phyloP scores from a whole-genome alignment of 2,113 vertebrate genomes.

The Oncorhynchus kisutch region DNA sequence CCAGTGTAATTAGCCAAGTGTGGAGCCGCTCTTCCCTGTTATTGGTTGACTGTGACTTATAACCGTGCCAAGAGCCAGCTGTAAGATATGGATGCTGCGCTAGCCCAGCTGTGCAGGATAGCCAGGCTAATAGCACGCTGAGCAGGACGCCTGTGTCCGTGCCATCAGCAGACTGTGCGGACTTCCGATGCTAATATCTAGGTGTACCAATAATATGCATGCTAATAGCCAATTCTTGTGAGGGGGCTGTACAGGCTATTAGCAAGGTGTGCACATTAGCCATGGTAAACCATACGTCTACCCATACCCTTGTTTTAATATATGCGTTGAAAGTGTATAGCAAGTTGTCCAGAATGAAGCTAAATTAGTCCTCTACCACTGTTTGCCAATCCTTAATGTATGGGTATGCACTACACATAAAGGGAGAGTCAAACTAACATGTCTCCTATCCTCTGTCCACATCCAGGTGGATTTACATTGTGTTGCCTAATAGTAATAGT shows the following conservation, averaged over 20 bases:
- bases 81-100: background rate
- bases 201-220: background rate
- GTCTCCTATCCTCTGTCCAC: no score
- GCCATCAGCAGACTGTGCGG: background rate
- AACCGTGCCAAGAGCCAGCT: background rate
- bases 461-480: no score
- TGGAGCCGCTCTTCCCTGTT: background rate
- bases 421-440: background rate
- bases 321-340: background rate
- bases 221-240: background rate
- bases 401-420: no score
- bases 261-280: background rate
- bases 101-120: background rate
- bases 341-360: no score
- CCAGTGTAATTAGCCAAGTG: conserved; percentile 19
- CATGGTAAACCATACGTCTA: background rate
- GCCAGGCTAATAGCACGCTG: background rate
- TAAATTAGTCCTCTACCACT: no score
- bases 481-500: background rate
- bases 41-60: conserved; percentile 5
- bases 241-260: background rate
- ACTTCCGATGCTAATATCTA: background rate
- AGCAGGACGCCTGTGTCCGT: background rate
- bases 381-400: no score
- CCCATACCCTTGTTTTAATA: background rate